Percentiles rank a stretch among this genome's conserved stretches.
Evolutionary conservation across 2,113 vertebrate genomes (phyloP).

Genomic region (Solea senegalensis): DNA sequence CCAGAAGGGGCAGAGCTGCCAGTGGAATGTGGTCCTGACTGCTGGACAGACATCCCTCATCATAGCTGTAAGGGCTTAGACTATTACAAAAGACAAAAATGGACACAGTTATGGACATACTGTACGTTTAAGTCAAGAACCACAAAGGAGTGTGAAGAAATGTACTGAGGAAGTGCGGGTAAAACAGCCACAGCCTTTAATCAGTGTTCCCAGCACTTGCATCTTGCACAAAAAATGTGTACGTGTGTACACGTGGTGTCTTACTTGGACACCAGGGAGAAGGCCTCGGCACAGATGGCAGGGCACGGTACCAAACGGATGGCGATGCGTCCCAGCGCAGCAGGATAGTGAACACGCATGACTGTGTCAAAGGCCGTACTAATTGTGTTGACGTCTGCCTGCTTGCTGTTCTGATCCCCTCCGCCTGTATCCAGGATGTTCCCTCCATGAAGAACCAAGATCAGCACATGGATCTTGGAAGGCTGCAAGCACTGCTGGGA

Average conservation of each 20-base stretch:
- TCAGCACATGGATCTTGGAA: conserved; percentile 91
- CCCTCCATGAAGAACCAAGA: conserved; percentile 94
- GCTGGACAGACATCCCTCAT: conserved; percentile 91
- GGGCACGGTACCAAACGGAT: conserved; percentile 95
- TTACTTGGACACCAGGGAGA: conserved; percentile 95
- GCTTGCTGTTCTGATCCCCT: conserved; percentile 94
- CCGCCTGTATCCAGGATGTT: conserved; percentile 97
- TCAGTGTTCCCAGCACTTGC: too few species aligned
- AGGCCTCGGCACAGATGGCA: conserved; percentile 93
- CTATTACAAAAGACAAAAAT: conserved; percentile 68
- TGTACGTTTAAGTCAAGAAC: conserved; percentile 1
- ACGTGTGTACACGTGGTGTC: conserved; percentile 18
- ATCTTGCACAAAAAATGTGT: too few species aligned
- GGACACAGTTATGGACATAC: neutral
- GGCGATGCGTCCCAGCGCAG: conserved; percentile 91
- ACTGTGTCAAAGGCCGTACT: conserved; percentile 90
- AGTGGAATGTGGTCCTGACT: conserved; percentile 96
- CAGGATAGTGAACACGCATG: conserved; percentile 95
- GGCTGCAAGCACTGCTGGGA: conserved; percentile 84
- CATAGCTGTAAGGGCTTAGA: conserved; percentile 95
- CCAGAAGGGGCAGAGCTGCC: conserved; percentile 93
- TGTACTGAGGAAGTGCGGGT: conserved; percentile 8
- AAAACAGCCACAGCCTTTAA: too few species aligned
- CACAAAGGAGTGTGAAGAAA: conserved; percentile 3
- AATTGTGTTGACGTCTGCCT: conserved; percentile 95